Conservation (phyloP, 2,888 invertebrate genomes). For the Lamellibrachia satsuma region DNA sequence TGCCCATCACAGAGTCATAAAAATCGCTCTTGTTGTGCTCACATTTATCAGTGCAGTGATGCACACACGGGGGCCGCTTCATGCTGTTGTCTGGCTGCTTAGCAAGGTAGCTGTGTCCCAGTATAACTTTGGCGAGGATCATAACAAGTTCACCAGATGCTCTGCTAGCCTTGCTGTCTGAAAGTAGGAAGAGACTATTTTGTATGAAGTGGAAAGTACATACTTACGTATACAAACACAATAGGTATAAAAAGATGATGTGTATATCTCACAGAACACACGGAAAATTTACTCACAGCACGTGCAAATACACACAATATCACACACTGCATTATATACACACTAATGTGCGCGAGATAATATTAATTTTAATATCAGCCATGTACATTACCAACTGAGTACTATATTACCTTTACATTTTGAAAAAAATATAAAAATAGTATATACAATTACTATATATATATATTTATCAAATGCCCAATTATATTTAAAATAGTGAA, state of each 20-base stretch:
- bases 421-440: too few relatives aligned
- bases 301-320: not conserved
- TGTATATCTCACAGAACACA: not conserved
- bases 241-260: not conserved
- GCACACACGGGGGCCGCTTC: constrained; percentile 28
- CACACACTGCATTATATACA: not conserved
- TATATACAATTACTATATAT: too few relatives aligned
- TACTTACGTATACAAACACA: not conserved
- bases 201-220: not conserved
- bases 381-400: too few relatives aligned
- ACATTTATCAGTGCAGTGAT: constrained; percentile 8
- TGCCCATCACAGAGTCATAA: constrained; percentile 33
- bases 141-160: constrained; percentile 14
- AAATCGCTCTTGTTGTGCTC: not conserved
- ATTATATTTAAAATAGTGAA: not conserved
- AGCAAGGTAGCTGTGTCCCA: constrained; percentile 30
- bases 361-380: too few relatives aligned
- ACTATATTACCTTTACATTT: too few relatives aligned
- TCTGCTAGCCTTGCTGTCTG: constrained; percentile 25
- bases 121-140: constrained; percentile 29
- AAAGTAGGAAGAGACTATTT: not conserved
- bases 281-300: not conserved
- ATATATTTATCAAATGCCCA: too few relatives aligned
- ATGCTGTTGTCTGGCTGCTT: constrained; percentile 21
- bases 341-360: too few relatives aligned